These are phyloP conservation scores for Silvanus unidentatus DNA, from an alignment of 2,888 invertebrate genomes.

Conservation along the genomic window DNA sequence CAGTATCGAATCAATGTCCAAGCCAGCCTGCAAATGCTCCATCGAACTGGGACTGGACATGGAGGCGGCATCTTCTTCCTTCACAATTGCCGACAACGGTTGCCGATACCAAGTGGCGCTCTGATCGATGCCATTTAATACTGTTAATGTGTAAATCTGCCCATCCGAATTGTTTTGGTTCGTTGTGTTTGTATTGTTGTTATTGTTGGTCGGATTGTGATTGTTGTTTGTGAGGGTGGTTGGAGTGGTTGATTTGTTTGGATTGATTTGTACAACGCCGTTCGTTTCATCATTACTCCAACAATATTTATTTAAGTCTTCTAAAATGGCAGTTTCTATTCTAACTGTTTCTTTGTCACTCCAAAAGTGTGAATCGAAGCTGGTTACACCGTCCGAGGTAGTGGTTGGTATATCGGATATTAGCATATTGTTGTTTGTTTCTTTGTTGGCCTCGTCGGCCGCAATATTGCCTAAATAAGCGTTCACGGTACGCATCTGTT, in stretches of 20 bases:
- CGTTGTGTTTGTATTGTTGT: no score
- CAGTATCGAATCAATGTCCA: slow-evolving; percentile 76
- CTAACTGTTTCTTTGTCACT: slow-evolving; percentile 69
- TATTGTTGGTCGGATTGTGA: slow-evolving; percentile 43
- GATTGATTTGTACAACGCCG: slow-evolving; percentile 45
- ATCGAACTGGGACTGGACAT: slow-evolving; percentile 56
- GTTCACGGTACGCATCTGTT: slow-evolving; percentile 63
- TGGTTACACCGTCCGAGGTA: slow-evolving; percentile 42
- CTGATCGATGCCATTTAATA: slow-evolving; percentile 68
- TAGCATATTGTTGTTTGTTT: slow-evolving; percentile 44
- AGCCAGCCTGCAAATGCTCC: slow-evolving; percentile 53
- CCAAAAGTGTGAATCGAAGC: slow-evolving; percentile 53
- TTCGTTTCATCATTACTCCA: slow-evolving; percentile 62
- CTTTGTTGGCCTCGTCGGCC: slow-evolving; percentile 57
- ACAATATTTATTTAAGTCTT: slow-evolving; percentile 80
- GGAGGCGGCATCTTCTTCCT: slow-evolving; percentile 60
- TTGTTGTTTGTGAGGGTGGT: slow-evolving; percentile 37
- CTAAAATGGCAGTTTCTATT: slow-evolving; percentile 68
- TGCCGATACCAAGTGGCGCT: slow-evolving; percentile 48
- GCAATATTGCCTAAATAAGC: slow-evolving; percentile 57
- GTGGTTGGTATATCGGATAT: slow-evolving; percentile 43
- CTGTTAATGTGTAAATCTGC: slow-evolving; percentile 79
- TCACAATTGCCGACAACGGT: slow-evolving; percentile 58
- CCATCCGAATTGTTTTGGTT: slow-evolving; percentile 72
- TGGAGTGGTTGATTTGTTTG: slow-evolving; percentile 11